phyloP scores from a whole-genome alignment of 2,888 invertebrate species.

The Onthophagus sagittarius region DNA sequence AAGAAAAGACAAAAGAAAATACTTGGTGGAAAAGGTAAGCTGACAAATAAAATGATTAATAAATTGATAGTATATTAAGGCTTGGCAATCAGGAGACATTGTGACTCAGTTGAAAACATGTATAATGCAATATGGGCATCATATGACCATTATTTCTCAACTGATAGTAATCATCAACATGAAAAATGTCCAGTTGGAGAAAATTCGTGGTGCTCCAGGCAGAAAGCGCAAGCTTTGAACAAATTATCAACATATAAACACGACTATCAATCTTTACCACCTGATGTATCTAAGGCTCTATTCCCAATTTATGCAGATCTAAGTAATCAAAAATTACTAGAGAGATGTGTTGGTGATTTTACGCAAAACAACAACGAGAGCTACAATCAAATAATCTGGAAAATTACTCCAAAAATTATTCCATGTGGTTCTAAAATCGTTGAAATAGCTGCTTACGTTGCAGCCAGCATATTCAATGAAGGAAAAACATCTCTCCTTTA shows the following conservation, averaged over 20 bases:
- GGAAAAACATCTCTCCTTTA: background rate
- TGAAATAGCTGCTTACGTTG: background rate
- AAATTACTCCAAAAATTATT: constrained; percentile 24
- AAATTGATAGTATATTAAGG: constrained; percentile 36
- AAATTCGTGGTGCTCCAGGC: constrained; percentile 30
- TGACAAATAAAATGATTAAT: constrained; percentile 33
- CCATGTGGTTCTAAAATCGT: background rate
- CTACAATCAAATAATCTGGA: constrained; percentile 35
- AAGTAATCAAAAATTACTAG: constrained; percentile 10
- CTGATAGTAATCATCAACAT: constrained; percentile 36
- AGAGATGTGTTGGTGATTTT: constrained; percentile 23
- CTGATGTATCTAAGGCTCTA: constrained; percentile 10
- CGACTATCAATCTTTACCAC: constrained; percentile 16
- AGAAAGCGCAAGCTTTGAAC: no score
- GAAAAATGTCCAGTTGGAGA: constrained; percentile 30
- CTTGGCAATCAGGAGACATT: constrained; percentile 32
- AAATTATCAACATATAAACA: no score
- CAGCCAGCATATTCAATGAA: background rate
- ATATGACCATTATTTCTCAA: constrained; percentile 34
- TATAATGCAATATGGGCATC: constrained; percentile 36
- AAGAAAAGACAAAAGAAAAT: constrained; percentile 18
- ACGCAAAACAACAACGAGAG: constrained; percentile 32
- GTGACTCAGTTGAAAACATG: constrained; percentile 34
- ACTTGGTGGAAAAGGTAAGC: constrained; percentile 20
- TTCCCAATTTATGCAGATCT: constrained; percentile 14